Conservation (phyloP, 2,113 vertebrate genomes). For the Clarias macrocephalus region DNA sequence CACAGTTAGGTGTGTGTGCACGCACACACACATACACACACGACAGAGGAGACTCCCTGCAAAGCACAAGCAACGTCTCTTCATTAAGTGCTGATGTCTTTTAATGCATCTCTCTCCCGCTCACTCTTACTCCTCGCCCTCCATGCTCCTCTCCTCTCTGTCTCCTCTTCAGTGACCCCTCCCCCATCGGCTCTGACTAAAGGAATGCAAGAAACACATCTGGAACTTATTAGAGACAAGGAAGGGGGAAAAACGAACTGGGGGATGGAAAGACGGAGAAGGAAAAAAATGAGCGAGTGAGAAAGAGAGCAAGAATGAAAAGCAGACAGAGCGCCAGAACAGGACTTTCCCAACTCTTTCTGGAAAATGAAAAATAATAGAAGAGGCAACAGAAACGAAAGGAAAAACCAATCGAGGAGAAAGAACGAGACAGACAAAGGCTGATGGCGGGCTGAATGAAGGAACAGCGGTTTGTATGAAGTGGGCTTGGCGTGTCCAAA, state of each 20-base stretch:
- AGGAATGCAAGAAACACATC: conserved; percentile 79
- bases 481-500: conserved; percentile 38
- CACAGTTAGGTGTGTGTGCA: conserved; percentile 50
- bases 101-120: conserved; percentile 54
- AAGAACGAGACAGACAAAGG: conserved; percentile 2
- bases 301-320: conserved; percentile 48
- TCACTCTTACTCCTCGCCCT: conserved; percentile 28
- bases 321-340: conserved; percentile 49
- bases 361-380: conserved; percentile 6
- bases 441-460: conserved; percentile 2
- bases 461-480: conserved; percentile 18
- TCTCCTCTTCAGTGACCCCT: conserved; percentile 50
- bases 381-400: conserved; percentile 5
- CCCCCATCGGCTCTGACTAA: conserved; percentile 71
- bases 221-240: conserved; percentile 75
- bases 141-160: conserved; percentile 32
- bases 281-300: conserved; percentile 50
- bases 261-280: conserved; percentile 59
- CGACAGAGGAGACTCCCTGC: conserved; percentile 41
- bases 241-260: conserved; percentile 56
- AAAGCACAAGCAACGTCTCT: conserved; percentile 61
- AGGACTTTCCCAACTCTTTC: conserved; percentile 45
- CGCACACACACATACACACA: conserved; percentile 31
- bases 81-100: conserved; percentile 67
- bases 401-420: conserved; percentile 10